A percentile compares a stretch with the other conserved stretches of the same genome.
Evolutionary conservation across 2,797 vertebrate species (phyloP).

Genomic region (Tokudaia tokunoshimensis): DNA sequence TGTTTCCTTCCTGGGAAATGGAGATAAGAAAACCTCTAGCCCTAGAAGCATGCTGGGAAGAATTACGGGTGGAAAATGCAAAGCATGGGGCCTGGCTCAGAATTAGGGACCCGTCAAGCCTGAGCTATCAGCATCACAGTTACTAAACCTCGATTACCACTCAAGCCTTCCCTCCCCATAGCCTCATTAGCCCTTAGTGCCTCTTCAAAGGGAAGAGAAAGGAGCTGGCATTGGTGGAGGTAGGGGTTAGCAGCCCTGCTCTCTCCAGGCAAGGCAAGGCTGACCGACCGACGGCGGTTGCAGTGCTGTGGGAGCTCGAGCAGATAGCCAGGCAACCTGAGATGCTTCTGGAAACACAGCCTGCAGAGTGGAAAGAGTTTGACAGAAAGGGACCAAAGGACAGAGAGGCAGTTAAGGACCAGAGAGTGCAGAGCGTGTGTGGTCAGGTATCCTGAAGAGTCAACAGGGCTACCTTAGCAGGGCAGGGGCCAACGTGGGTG

Average conservation of each 20-base stretch:
- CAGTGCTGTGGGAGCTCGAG: neutral
- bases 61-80: neutral
- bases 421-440: neutral
- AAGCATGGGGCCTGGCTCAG: neutral
- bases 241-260: neutral
- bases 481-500: neutral
- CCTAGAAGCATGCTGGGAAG: neutral
- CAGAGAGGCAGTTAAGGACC: neutral
- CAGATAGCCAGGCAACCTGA: neutral
- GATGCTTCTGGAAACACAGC: neutral
- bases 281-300: too few species aligned
- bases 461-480: neutral
- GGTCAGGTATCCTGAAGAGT: neutral
- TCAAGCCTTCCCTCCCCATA: neutral
- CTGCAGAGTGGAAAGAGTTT: neutral
- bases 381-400: neutral
- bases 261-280: neutral
- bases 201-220: neutral
- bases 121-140: neutral
- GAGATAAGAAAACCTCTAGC: slow-evolving; percentile 17
- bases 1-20: slow-evolving; percentile 11
- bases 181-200: neutral
- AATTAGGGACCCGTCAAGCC: neutral
- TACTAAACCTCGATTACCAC: neutral
- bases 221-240: neutral